These are phyloP conservation scores for Helostoma temminkii DNA, from an alignment of 2,797 vertebrate genomes.

Conservation along the genomic window DNA sequence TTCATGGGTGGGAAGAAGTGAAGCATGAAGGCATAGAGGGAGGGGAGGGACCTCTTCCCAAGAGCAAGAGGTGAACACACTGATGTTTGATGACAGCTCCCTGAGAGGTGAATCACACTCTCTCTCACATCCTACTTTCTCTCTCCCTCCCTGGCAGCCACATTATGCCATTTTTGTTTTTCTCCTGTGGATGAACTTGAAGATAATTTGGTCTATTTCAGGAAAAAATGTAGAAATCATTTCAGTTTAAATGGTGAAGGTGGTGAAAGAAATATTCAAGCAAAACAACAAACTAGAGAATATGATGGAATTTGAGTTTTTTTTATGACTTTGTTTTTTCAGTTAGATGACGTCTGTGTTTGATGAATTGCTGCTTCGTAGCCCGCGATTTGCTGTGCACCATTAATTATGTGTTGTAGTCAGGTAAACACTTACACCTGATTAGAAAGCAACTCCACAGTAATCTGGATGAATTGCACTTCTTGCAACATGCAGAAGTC, in stretches of 20 bases:
- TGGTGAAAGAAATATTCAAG: not conserved
- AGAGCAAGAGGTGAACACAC: constrained; percentile 60
- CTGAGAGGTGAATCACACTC: constrained; percentile 59
- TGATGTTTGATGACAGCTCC: constrained; percentile 73
- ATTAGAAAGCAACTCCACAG: constrained; percentile 14
- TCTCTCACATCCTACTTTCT: constrained; percentile 18
- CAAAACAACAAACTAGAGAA: not conserved
- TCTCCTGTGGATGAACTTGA: constrained; percentile 12
- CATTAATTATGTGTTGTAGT: constrained; percentile 48
- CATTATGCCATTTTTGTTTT: constrained; percentile 35
- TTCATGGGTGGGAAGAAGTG: constrained; percentile 53
- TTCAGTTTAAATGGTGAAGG: not conserved
- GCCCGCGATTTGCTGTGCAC: constrained; percentile 48
- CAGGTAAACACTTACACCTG: constrained; percentile 38
- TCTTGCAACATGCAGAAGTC: not conserved
- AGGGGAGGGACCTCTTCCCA: constrained; percentile 37
- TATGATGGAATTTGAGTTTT: not conserved
- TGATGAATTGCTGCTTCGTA: constrained; percentile 26
- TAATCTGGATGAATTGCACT: not conserved
- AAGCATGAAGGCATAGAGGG: constrained; percentile 58
- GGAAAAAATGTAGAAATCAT: constrained; percentile 10
- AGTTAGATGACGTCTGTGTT: not conserved
- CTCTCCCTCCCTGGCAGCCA: constrained; percentile 4
- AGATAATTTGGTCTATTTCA: constrained; percentile 40
- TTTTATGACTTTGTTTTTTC: not conserved